phyloP scores from a whole-genome alignment of 2,888 invertebrate species.

The Argyresthia albistria region DNA sequence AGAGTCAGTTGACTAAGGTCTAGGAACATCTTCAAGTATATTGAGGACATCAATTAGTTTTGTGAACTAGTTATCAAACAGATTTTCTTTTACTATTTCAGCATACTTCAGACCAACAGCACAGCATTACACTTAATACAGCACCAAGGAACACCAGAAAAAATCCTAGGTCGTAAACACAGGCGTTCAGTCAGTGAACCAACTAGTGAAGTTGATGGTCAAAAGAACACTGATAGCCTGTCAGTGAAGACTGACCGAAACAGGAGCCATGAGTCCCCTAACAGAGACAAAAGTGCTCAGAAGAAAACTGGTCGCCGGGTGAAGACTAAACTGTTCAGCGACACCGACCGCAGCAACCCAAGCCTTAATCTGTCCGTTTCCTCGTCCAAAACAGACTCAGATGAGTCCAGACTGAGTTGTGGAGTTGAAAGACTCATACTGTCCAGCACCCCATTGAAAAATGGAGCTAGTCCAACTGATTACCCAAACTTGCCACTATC shows the following conservation, averaged over 20 bases:
- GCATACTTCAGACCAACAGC: constrained; percentile 50
- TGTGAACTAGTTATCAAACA: not conserved
- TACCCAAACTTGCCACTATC: constrained; percentile 26
- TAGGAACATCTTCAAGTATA: not conserved
- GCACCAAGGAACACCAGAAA: constrained; percentile 50
- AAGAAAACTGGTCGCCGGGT: constrained; percentile 35
- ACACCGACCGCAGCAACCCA: constrained; percentile 30
- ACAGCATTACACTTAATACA: constrained; percentile 44
- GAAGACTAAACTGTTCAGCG: constrained; percentile 53
- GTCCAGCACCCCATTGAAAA: constrained; percentile 56
- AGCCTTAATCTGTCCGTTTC: constrained; percentile 27
- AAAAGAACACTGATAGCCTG: constrained; percentile 34
- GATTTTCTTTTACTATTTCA: constrained; percentile 19
- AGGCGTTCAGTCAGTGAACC: constrained; percentile 52
- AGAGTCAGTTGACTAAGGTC: not conserved
- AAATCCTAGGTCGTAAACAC: constrained; percentile 39
- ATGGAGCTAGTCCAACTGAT: constrained; percentile 31
- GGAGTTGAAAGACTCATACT: constrained; percentile 38
- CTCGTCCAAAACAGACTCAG: constrained; percentile 20
- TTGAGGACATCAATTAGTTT: not conserved
- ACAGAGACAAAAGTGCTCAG: constrained; percentile 31
- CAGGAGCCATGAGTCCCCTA: constrained; percentile 45
- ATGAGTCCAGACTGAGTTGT: constrained; percentile 24
- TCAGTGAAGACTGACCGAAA: constrained; percentile 31
- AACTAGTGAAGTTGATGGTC: constrained; percentile 33